Conservation (phyloP, 1,140 invertebrate species). For the Drosophila busckii region DNA sequence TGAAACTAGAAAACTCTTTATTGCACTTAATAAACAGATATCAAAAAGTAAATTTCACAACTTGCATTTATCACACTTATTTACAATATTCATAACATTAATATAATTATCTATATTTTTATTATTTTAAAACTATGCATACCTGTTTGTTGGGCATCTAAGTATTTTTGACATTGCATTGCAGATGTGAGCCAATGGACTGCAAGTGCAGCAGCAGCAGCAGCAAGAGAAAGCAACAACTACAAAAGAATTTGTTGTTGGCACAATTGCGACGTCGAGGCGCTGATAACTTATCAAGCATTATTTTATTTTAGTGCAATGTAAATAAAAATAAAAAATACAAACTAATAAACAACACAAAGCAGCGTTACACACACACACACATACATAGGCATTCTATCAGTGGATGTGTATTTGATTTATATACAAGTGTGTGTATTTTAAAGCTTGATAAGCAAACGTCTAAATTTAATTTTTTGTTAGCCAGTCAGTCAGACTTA, state of each 20-base stretch:
- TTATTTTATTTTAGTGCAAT: conserved; percentile 58
- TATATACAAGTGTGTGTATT: no score
- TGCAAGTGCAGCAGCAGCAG: conserved; percentile 47
- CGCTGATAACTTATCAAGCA: conserved; percentile 66
- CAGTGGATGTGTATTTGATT: conserved; percentile 9
- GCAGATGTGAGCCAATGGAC: conserved; percentile 51
- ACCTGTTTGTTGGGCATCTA: conserved; percentile 41
- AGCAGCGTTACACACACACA: conserved; percentile 18
- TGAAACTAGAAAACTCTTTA: no score
- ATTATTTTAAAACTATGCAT: conserved; percentile 7
- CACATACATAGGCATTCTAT: neutral
- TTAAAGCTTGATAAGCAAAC: no score
- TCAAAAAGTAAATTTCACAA: no score
- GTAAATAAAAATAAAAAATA: conserved; percentile 26
- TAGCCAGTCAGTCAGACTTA: no score
- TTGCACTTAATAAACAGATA: no score
- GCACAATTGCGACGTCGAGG: conserved; percentile 50
- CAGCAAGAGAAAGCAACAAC: conserved; percentile 26
- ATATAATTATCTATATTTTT: neutral
- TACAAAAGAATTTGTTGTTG: conserved; percentile 39
- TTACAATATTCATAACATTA: no score
- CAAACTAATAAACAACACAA: conserved; percentile 20
- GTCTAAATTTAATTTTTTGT: no score
- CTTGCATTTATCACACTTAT: no score
- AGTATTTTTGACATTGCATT: conserved; percentile 32